These are phyloP conservation scores for Sciurus vulgaris DNA, from an alignment of 2,797 vertebrate species.

Conservation along the genomic window DNA sequence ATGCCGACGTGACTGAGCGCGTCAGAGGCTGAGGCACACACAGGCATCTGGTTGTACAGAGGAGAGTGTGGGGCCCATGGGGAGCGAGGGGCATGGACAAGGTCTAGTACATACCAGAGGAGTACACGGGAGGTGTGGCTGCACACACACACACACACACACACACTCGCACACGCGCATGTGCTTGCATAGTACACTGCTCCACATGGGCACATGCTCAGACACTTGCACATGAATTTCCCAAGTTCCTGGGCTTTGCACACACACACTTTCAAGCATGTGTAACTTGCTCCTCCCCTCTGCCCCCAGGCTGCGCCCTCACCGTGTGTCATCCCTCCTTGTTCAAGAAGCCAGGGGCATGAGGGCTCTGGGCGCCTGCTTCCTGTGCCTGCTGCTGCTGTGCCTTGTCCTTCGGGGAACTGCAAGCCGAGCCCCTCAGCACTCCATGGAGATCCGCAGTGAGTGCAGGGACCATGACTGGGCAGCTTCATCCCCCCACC, in stretches of 20 bases:
- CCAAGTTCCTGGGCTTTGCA: background rate
- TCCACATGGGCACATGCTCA: background rate
- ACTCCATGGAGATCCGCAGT: conserved; percentile 89
- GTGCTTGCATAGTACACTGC: fast-evolving
- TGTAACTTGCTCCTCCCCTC: background rate
- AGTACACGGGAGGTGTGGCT: fast-evolving
- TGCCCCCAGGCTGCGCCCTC: background rate
- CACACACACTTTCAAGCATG: fast-evolving
- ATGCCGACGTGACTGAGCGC: fast-evolving
- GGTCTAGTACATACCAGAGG: fast-evolving
- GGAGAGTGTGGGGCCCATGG: fast-evolving
- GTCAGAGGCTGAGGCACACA: fast-evolving
- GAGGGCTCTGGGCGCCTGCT: conserved; percentile 83
- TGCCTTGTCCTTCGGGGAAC: conserved; percentile 79
- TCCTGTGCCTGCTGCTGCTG: conserved; percentile 88
- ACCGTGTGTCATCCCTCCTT: fast-evolving
- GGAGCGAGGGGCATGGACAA: fast-evolving
- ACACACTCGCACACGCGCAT: too few species aligned
- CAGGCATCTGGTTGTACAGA: background rate
- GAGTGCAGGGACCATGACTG: conserved; percentile 66
- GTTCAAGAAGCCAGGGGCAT: conserved; percentile 62
- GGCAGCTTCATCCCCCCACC: fast-evolving
- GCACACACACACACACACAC: fast-evolving
- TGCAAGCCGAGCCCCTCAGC: conserved; percentile 65
- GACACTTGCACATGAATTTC: background rate